Evolutionary conservation across 2,113 vertebrate genomes (phyloP).

Genomic region (Ammodytes marinus): DNA sequence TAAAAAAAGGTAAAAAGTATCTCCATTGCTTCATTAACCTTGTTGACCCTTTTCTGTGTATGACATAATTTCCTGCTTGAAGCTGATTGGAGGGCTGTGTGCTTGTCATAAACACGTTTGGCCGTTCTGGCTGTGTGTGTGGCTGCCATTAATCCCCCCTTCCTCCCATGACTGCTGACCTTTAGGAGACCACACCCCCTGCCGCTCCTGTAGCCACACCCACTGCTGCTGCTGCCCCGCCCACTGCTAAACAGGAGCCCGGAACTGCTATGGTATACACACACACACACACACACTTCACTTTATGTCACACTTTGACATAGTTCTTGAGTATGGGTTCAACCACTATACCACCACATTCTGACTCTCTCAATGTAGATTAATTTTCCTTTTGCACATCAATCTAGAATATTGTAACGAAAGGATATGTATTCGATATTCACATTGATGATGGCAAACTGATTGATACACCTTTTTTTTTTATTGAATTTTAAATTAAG

Average conservation of each 20-base stretch:
- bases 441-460: background rate
- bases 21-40: conserved; percentile 7
- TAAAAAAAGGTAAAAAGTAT: background rate
- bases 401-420: no score
- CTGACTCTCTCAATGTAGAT: no score
- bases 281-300: conserved; percentile 28
- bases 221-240: conserved; percentile 46
- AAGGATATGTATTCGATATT: no score
- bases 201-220: conserved; percentile 44
- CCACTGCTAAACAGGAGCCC: conserved; percentile 59
- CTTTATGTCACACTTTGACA: background rate
- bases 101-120: conserved; percentile 14
- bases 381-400: no score
- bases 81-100: conserved; percentile 26
- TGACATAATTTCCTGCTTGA: background rate
- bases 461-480: background rate
- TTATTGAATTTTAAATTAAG: background rate
- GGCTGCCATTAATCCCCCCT: conserved; percentile 44
- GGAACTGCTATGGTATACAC: conserved; percentile 57
- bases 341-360: no score
- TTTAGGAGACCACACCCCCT: conserved; percentile 65
- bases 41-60: background rate
- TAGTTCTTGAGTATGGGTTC: background rate
- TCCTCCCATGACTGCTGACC: conserved; percentile 36
- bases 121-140: conserved; percentile 26